These are phyloP conservation scores for Oreotrochilus melanogaster DNA, from an alignment of 2,113 vertebrate genomes.

Conservation along the genomic window DNA sequence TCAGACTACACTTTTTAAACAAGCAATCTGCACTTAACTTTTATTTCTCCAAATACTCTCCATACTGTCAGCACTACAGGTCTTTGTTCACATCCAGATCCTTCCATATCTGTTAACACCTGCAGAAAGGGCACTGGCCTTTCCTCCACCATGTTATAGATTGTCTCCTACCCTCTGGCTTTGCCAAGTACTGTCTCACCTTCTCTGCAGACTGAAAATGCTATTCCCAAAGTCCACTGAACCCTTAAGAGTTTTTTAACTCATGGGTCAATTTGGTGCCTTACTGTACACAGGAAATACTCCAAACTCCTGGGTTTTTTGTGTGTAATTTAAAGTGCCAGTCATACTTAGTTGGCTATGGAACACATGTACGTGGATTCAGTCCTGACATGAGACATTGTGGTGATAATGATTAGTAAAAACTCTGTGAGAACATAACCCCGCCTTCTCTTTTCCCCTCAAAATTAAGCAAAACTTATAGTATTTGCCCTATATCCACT, in stretches of 20 bases:
- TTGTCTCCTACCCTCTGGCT: neutral
- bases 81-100: neutral
- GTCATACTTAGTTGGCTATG: neutral
- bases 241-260: neutral
- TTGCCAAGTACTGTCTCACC: neutral
- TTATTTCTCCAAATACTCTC: neutral
- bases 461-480: neutral
- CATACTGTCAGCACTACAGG: neutral
- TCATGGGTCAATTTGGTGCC: neutral
- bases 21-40: neutral
- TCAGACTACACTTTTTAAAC: neutral
- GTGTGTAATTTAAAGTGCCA: neutral
- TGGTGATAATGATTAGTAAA: neutral
- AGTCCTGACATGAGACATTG: neutral
- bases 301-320: neutral
- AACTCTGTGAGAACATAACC: neutral
- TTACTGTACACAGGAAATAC: neutral
- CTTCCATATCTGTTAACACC: neutral
- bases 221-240: neutral
- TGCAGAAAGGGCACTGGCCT: neutral
- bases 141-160: neutral
- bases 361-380: rapidly evolving
- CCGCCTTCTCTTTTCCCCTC: neutral
- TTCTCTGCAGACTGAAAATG: neutral
- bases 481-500: neutral